These are phyloP conservation scores for Allacma fusca DNA, from an alignment of 2,888 invertebrate genomes.

Conservation along the genomic window DNA sequence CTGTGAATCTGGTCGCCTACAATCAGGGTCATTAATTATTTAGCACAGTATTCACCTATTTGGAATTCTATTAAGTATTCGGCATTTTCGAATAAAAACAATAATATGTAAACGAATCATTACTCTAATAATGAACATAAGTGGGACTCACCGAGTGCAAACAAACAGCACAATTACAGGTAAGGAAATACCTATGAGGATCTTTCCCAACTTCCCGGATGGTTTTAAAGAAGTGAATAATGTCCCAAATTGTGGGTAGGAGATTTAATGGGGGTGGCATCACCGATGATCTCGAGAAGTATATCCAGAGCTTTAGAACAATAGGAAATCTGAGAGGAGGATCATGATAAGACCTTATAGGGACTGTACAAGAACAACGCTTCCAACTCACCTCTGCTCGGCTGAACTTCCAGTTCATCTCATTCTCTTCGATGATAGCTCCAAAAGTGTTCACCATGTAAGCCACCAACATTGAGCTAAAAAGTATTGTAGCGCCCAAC, in stretches of 20 bases:
- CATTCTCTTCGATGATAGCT: constrained; percentile 73
- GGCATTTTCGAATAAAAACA: background rate
- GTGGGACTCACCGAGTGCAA: constrained; percentile 29
- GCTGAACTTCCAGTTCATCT: constrained; percentile 80
- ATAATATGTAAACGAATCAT: background rate
- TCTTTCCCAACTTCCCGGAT: background rate
- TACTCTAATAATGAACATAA: background rate
- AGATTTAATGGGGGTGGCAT: constrained; percentile 45
- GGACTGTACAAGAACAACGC: background rate
- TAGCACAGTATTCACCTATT: too few relatives aligned
- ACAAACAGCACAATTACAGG: constrained; percentile 34
- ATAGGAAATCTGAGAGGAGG: background rate
- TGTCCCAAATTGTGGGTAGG: constrained; percentile 34
- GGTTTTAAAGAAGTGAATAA: constrained; percentile 28
- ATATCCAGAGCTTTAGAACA: constrained; percentile 41
- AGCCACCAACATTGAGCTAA: constrained; percentile 77
- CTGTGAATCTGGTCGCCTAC: background rate
- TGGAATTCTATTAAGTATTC: too few relatives aligned
- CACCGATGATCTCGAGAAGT: constrained; percentile 40
- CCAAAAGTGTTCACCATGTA: constrained; percentile 79
- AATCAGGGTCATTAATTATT: too few relatives aligned
- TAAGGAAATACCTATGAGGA: constrained; percentile 15
- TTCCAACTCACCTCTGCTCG: constrained; percentile 69
- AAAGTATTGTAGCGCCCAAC: constrained; percentile 75
- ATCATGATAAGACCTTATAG: background rate